Conservation (phyloP, 2,888 invertebrate genomes). For the Itoplectis maculator region DNA sequence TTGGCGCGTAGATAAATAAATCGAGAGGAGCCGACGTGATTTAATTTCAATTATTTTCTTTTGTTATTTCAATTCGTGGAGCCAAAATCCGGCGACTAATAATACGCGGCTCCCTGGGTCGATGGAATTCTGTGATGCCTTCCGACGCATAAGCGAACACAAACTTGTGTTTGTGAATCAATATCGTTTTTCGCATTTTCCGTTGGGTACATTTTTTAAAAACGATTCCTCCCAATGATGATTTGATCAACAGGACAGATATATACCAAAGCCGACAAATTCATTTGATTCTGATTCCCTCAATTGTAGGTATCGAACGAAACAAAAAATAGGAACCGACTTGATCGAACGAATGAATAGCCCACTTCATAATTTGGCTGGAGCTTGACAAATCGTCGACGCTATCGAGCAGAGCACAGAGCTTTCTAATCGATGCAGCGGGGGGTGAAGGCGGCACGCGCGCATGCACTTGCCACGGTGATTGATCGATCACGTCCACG, state of each 20-base stretch:
- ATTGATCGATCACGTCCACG: slow-evolving; percentile 66
- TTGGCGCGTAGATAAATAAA: background rate
- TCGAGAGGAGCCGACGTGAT: background rate
- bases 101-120: background rate
- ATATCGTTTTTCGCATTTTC: no score
- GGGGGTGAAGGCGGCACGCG: slow-evolving; percentile 40
- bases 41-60: background rate
- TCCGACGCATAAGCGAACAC: no score
- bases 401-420: slow-evolving; percentile 47
- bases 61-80: background rate
- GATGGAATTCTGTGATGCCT: no score
- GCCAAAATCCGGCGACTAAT: background rate
- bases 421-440: slow-evolving; percentile 64
- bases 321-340: slow-evolving; percentile 21
- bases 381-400: slow-evolving; percentile 64
- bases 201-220: no score
- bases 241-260: no score
- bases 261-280: no score
- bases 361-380: slow-evolving; percentile 58
- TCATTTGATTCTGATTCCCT: background rate
- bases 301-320: no score
- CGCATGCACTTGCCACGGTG: slow-evolving; percentile 46
- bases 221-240: no score
- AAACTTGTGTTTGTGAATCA: no score
- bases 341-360: slow-evolving; percentile 30